A percentile compares a stretch with the other conserved stretches of the same genome.
Conservation (phyloP, 2,113 vertebrate species). For the Onychorhynchus coronatus region DNA sequence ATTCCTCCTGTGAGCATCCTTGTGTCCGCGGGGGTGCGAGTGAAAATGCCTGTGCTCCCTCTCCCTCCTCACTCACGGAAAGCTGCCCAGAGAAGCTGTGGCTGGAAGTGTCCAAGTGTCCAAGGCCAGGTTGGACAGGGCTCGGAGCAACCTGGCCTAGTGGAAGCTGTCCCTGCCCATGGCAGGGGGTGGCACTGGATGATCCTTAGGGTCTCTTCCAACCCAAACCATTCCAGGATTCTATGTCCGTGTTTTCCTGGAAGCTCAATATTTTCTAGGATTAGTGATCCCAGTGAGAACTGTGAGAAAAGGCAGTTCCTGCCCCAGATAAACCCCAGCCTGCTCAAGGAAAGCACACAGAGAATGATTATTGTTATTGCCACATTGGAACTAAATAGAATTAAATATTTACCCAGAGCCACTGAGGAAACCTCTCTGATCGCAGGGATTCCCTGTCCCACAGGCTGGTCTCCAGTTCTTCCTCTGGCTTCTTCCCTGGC, state of each 20-base stretch:
- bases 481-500: background rate
- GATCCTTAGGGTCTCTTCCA: background rate
- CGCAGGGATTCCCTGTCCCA: accelerated
- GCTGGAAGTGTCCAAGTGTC: background rate
- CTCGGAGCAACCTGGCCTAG: background rate
- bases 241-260: background rate
- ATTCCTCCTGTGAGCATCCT: constrained; percentile 37
- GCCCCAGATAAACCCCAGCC: background rate
- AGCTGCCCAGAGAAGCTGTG: background rate
- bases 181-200: background rate
- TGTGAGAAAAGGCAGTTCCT: background rate
- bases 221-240: background rate
- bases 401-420: background rate
- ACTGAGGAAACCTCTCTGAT: background rate
- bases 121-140: background rate
- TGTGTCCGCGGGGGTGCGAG: background rate
- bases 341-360: background rate
- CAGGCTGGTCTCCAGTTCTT: background rate
- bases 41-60: background rate
- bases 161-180: background rate
- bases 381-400: background rate
- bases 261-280: background rate
- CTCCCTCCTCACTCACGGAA: background rate
- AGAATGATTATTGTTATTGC: background rate
- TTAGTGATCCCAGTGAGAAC: background rate